Base-by-base conservation (phyloP, 2,888 invertebrate genomes). In the Xestoiulus laeticollis region DNA sequence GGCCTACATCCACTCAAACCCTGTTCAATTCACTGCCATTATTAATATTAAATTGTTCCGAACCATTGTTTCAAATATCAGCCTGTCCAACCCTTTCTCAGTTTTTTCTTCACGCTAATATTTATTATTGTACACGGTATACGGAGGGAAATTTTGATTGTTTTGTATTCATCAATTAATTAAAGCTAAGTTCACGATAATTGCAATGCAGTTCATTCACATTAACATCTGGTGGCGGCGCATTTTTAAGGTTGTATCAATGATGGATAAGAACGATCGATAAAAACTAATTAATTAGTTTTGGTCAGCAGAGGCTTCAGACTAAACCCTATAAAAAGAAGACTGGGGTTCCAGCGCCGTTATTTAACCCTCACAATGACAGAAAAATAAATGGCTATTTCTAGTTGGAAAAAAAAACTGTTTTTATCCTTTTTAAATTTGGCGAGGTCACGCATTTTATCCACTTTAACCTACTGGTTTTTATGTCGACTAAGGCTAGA, bases 211-310 rank as follows among this genome's bases (percentile, higher is more conserved):
- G 53, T 68, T 68, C 68, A 68, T 68, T 68, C 68, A 68, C 68
- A 68, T 68, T 26, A 26, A 22, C 68, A 68, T 68, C 68, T 68
- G 53, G 16, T 53, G 19, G 16, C 53, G 68, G 68, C 26, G 68
- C 68, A 68, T 22, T 68, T 68, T 26, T 68, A 26, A 68, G 68
- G 68, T 26, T 68, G 22, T 68, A 68, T 26, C 68, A 68, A 22
- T 26, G 68, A 68, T n/a, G 68, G 26, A n/a, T 26, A 10, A 8
- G 26, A 8, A n/a, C 68, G 68, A 68, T 68, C 68, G 10, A 68
- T 68, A 68, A 68, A 68, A 68, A 22, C 8, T 22, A 68, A 68
- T 68, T 68, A 68, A 68, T 68, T 68, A 68, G 68, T 68, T 26
- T 68, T 26, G 68, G 68, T 68, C 68, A 68, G 8, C 68, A 26